Evolutionary conservation across 2,888 invertebrate genomes (phyloP), one percentile per base, ranked within the genome.

Genomic region (Scaptomyza reducta): DNA sequence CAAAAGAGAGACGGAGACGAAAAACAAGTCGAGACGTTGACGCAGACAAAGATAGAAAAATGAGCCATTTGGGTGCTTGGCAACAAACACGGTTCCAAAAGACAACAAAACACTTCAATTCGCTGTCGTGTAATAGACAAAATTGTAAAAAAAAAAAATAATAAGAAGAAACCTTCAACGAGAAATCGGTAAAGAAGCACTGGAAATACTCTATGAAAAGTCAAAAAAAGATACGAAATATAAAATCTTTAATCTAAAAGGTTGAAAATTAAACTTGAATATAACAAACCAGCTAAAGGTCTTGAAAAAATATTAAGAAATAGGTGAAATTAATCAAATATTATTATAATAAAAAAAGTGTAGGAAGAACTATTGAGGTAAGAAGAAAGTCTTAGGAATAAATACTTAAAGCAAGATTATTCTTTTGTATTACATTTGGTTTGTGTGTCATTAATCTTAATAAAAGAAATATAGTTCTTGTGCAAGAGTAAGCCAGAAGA

Each of bases 51-150:
- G 49, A 58, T 54, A 54, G 62, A 61, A 58, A 61, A 67, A 71
- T 50, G 74, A 76, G 77, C 46, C 73, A 77, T 82, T 68, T 69
- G 71, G 74, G 69, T 63, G 81, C 82, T 67, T 84, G 82, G 79
- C 82, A 84, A 84, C 85, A 81, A 84, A 84, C 75, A 65, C 53
- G 44, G 70, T 55, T 54, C 53, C 16, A 16, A 51, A 59, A 59
- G 51, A 72, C 55, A 76, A 66, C 77, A 68, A 83, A 80, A 74
- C 77, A 80, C 84, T 74, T 83, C 77, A 77, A 77, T 70, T 77
- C 63, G 65, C 53, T 46, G 63, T 65, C 75, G 78, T 81, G 78
- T 66, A 78, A 76, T 77, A 65, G 74, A 70, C 74, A 51, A 70
- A 80, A 73, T 78, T 77, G 67, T 70, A 68, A 2, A 38, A 9